Conservation (phyloP, 2,888 invertebrate species). For the Trichogramma dendrolimi region DNA sequence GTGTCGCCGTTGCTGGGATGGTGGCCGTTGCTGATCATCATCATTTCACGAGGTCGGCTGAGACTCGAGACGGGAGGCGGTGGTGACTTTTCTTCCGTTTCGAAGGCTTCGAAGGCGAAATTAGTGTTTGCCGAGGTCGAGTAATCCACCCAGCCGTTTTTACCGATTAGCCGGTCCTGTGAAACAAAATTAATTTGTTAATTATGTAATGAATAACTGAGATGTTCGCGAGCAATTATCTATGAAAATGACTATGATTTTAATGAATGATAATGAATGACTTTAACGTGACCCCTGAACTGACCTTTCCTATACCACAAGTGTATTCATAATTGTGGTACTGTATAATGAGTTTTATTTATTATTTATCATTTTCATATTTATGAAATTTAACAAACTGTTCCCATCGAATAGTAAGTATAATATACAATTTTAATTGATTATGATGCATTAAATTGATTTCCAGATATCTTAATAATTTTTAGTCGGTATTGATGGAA, state of each 20-base stretch:
- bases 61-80: conserved; percentile 48
- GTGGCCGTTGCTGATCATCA: conserved; percentile 33
- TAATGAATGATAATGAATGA: background rate
- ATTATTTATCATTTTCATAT: no score
- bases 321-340: no score
- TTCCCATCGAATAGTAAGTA: no score
- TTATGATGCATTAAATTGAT: no score
- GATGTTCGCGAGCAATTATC: background rate
- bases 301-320: no score
- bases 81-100: conserved; percentile 69
- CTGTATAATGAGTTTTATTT: no score
- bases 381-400: no score
- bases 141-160: conserved; percentile 86
- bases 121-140: conserved; percentile 73
- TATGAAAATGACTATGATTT: background rate
- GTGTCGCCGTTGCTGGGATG: conserved; percentile 1
- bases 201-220: conserved; percentile 3
- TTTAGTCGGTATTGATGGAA: no score
- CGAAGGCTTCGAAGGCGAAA: conserved; percentile 85
- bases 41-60: conserved; percentile 43
- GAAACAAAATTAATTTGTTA: conserved; percentile 30
- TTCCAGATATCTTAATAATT: no score
- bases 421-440: no score
- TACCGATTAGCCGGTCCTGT: conserved; percentile 78
- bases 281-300: no score